Evolutionary conservation across 2,113 vertebrate genomes (phyloP).

Genomic region (Ceyx cyanopectus): DNA sequence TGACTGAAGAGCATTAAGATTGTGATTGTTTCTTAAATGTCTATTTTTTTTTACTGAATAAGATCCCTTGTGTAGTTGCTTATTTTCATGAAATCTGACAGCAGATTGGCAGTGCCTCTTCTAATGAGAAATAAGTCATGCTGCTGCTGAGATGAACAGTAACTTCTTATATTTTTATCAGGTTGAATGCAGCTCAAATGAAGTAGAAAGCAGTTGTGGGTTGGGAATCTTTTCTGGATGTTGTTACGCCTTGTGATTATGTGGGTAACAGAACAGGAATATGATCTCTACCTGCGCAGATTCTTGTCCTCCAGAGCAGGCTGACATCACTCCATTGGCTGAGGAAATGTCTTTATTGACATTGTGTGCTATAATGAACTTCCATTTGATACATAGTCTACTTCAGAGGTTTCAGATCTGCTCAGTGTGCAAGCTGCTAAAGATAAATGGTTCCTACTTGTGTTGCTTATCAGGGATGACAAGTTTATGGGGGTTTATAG

Average conservation of each 20-base stretch:
- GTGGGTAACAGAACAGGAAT: background rate
- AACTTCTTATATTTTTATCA: background rate
- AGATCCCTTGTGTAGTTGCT: background rate
- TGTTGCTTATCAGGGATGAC: background rate
- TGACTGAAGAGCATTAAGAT: background rate
- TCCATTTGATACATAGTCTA: background rate
- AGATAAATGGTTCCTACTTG: background rate
- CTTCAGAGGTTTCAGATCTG: background rate
- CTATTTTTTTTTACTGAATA: background rate
- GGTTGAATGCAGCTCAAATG: background rate
- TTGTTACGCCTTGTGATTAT: background rate
- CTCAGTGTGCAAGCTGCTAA: background rate
- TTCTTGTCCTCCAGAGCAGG: background rate
- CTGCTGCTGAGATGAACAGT: background rate
- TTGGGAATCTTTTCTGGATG: background rate
- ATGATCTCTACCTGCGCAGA: background rate
- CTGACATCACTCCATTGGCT: background rate
- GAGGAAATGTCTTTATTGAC: background rate
- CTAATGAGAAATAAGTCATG: background rate
- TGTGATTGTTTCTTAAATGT: background rate
- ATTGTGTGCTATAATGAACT: background rate
- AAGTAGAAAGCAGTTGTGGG: background rate
- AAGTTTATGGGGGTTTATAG: background rate
- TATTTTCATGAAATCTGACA: background rate
- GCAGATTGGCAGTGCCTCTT: background rate